Evolutionary conservation across 2,113 vertebrate species (phyloP).

Genomic region (Leiothrix lutea): DNA sequence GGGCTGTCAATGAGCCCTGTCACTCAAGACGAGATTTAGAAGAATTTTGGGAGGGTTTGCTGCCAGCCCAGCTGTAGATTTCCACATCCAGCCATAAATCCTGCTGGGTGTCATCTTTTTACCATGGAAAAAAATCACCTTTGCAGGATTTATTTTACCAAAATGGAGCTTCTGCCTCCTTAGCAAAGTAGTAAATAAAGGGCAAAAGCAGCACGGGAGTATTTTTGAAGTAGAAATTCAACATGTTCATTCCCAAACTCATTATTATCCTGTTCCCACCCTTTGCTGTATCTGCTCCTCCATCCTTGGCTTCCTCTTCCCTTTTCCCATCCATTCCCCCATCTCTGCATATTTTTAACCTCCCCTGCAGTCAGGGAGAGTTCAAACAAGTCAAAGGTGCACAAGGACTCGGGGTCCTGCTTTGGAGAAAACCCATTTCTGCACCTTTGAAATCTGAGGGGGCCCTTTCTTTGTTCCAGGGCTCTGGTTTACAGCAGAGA

Average conservation of each 20-base stretch:
- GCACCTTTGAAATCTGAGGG: not conserved
- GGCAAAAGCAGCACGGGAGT: not conserved
- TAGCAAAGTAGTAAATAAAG: not conserved
- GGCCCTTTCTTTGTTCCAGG: not conserved
- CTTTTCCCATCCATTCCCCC: not conserved
- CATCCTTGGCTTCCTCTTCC: not conserved
- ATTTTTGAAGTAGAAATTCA: not conserved
- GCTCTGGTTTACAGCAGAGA: not conserved
- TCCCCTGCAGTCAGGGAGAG: not conserved
- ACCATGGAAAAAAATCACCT: not conserved
- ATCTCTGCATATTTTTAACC: not conserved
- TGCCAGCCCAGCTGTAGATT: not conserved
- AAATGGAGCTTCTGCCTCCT: not conserved
- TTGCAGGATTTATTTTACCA: not conserved
- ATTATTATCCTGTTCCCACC: not conserved
- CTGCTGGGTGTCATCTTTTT: not conserved
- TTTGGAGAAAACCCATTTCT: not conserved
- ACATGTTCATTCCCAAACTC: not conserved
- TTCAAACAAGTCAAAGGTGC: not conserved
- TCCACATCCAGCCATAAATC: not conserved
- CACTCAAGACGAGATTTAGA: fast-evolving
- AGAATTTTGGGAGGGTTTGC: not conserved
- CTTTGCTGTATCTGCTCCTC: not conserved
- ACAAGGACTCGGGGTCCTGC: not conserved
- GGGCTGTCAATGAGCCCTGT: not conserved